These are phyloP conservation scores for Andinoacara biseriatus DNA, from an alignment of 2,113 vertebrate genomes.

Conservation along the genomic window DNA sequence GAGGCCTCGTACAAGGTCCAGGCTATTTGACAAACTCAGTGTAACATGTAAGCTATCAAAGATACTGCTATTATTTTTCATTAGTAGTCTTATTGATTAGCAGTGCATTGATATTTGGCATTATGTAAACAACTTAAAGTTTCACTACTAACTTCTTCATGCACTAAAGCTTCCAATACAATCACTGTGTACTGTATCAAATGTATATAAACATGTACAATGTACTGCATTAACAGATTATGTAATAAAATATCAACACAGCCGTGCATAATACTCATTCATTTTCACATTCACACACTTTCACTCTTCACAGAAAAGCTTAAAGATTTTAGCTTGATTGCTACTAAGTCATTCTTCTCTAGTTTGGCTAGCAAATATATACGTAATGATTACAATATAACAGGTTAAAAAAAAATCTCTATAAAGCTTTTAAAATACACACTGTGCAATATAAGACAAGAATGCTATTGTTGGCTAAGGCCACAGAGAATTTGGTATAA, in stretches of 20 bases:
- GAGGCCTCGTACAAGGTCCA: constrained; percentile 25
- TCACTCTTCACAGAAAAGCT: constrained; percentile 72
- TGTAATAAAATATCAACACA: constrained; percentile 46
- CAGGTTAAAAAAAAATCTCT: constrained; percentile 61
- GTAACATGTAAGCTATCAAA: constrained; percentile 54
- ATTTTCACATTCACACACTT: constrained; percentile 42
- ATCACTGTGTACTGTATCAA: constrained; percentile 64
- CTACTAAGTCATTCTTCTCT: constrained; percentile 59
- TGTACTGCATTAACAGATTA: constrained; percentile 51
- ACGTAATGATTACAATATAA: constrained; percentile 57
- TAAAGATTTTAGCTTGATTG: constrained; percentile 46
- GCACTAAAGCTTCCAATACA: constrained; percentile 76
- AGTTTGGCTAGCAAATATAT: constrained; percentile 66
- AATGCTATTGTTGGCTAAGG: constrained; percentile 73
- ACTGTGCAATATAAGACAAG: constrained; percentile 81
- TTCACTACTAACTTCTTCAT: constrained; percentile 76
- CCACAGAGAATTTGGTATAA: constrained; percentile 77
- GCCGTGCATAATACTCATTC: constrained; percentile 54
- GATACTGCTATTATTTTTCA: constrained; percentile 58
- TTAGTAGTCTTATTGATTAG: constrained; percentile 62
- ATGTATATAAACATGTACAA: constrained; percentile 62
- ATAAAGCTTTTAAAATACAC: constrained; percentile 78
- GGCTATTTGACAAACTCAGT: constrained; percentile 52
- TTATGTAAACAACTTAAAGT: constrained; percentile 78
- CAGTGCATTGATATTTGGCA: constrained; percentile 79